Base-by-base conservation (phyloP, 35 echinoderm and acorn worm species). In the Stichopus chloronotus region DNA sequence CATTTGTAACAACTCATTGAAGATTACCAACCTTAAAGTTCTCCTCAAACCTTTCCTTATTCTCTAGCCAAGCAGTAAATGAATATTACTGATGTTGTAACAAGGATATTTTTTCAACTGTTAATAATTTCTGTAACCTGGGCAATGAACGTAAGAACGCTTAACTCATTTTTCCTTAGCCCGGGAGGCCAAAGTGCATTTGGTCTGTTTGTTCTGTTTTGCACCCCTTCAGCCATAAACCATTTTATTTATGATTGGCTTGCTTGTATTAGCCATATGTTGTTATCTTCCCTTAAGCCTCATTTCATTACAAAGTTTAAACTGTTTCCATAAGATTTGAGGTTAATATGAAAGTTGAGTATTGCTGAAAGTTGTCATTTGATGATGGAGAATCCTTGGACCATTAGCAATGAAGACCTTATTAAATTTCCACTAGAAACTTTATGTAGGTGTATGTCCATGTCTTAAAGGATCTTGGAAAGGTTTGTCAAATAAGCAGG, bases 71-170 rank as follows among this genome's bases (percentile, higher is more conserved):
- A 43, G 30, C 30, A 43, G 30, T 43, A 43, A 43, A 43, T 43
- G 30, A 43, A 43, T 43, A 43, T 43, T 43, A 43, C 61, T 65
- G 61, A 16, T 19, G 61, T 14, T 11, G 0, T 65, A 19, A 16
- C 13, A 21, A 74, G 11, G 69, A 74, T 74, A 74, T 74, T 74
- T 19, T 74, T n/a, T 74, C 69, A 74, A 74, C 69, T 19, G 69
- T 74, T 16, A 74, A 74, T 74, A 74, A 74, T 14, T 74, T 7
- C 22, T 14, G 19, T 85, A 58, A 85, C 55, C 55, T 58, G 82
- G 82, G 82, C 82, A 85, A 85, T 85, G 55, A 85, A 85, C 82
- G 82, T 58, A 58, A 85, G 82, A 85, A 53, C 82, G 57, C 82
- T 58, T 58, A 56, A 85, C 82, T 85, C 55, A 57, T 23, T 23